Evolutionary conservation across 2,797 vertebrate species (phyloP).

Genomic region (Crenichthys baileyi): DNA sequence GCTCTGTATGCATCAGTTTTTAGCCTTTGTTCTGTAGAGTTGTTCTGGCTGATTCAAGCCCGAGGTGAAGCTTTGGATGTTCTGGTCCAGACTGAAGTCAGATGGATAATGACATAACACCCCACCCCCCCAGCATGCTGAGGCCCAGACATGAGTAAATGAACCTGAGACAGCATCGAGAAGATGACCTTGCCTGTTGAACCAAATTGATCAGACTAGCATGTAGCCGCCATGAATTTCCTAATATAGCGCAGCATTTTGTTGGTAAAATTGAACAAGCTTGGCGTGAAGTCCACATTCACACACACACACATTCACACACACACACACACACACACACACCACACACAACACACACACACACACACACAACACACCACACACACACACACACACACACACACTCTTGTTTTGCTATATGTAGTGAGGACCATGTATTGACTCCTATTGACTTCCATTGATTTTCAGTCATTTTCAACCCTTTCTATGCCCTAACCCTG

Average conservation of each 20-base stretch:
- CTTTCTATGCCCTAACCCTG: too few species aligned
- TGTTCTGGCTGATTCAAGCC: conserved; percentile 2
- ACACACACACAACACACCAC: too few species aligned
- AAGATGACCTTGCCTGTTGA: conserved; percentile 29
- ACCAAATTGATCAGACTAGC: conserved; percentile 38
- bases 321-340: conserved; percentile 45
- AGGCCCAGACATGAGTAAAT: conserved; percentile 18
- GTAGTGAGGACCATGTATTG: too few species aligned
- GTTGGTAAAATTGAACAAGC: conserved; percentile 22
- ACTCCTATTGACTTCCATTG: too few species aligned
- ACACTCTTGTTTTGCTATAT: too few species aligned
- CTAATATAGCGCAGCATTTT: conserved; percentile 8
- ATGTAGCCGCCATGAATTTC: conserved; percentile 15
- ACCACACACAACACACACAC: too few species aligned
- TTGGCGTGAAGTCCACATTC: conserved; percentile 17
- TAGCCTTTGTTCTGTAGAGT: conserved; percentile 20
- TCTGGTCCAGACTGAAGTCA: conserved; percentile 23
- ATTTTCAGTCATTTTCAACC: too few species aligned
- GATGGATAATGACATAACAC: background rate
- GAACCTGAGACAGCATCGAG: background rate
- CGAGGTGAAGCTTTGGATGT: conserved; percentile 13
- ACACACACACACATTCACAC: conserved; percentile 27
- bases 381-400: too few species aligned
- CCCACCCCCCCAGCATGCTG: background rate
- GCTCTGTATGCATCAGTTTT: background rate